A percentile compares a stretch with the other conserved stretches of the same genome.
Conservation (phyloP, 2,888 invertebrate species). For the Drosophila greeni region DNA sequence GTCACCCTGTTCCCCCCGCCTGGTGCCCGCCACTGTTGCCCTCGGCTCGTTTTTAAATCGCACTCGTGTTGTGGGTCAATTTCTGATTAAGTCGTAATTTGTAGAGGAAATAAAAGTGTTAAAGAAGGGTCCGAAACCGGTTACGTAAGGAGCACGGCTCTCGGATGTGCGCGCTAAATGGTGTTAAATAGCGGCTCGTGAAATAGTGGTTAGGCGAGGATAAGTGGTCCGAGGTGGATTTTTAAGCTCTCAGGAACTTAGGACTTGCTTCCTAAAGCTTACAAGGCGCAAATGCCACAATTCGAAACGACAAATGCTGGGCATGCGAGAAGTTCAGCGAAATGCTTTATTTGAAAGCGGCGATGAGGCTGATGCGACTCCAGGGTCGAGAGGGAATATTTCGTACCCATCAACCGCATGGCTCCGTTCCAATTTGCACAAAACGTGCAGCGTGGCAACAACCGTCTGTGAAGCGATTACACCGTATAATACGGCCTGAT, state of each 20-base stretch:
- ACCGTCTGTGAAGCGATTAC: constrained; percentile 57
- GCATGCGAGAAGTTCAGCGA: not conserved
- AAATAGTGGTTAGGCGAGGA: not conserved
- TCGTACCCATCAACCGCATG: constrained; percentile 46
- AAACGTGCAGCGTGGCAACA: constrained; percentile 63
- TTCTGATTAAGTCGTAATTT: constrained; percentile 71
- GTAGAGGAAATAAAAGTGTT: constrained; percentile 52
- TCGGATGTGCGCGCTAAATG: constrained; percentile 20
- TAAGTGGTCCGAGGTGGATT: not conserved
- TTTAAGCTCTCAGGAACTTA: not conserved
- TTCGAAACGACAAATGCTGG: constrained; percentile 5
- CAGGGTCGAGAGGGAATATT: constrained; percentile 1
- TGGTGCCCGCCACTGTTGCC: constrained; percentile 13
- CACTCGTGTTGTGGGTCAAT: constrained; percentile 63
- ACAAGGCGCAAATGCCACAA: not conserved
- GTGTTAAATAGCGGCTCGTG: constrained; percentile 22
- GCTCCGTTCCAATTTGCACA: constrained; percentile 54
- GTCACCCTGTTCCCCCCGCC: constrained; percentile 45
- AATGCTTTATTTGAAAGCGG: constrained; percentile 7
- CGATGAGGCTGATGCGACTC: not conserved
- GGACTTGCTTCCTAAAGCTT: not conserved
- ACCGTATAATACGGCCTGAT: constrained; percentile 59
- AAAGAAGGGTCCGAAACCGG: constrained; percentile 22
- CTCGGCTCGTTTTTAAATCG: constrained; percentile 12
- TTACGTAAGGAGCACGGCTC: constrained; percentile 2